phyloP scores from a whole-genome alignment of 2,113 vertebrate genomes.

The Tyrannus savana region DNA sequence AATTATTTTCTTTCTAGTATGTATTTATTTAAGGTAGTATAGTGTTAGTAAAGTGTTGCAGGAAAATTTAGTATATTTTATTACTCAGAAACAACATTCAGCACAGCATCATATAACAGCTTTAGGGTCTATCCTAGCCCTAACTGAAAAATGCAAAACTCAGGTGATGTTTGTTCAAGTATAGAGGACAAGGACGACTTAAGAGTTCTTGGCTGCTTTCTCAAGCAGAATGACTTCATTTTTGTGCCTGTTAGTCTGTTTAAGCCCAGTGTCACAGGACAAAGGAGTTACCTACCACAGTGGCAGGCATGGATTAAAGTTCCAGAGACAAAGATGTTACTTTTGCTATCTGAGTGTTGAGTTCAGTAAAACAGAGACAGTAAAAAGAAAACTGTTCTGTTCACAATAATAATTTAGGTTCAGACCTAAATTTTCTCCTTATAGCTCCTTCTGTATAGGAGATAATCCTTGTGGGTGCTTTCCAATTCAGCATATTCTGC shows the following conservation, averaged over 20 bases:
- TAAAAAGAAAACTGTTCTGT: neutral
- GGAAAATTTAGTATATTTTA: neutral
- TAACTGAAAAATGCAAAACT: neutral
- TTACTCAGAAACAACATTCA: neutral
- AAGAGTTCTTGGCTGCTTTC: neutral
- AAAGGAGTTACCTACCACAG: neutral
- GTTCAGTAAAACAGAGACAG: neutral
- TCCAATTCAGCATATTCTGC: neutral
- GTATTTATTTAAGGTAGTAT: neutral
- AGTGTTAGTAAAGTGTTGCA: neutral
- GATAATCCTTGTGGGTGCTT: neutral
- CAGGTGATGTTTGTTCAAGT: neutral
- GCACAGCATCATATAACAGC: neutral
- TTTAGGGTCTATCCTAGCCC: neutral
- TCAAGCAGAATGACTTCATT: neutral
- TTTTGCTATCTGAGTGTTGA: neutral
- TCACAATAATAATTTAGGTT: too few relatives aligned
- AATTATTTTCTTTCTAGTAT: neutral
- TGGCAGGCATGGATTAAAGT: neutral
- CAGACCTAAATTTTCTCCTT: neutral
- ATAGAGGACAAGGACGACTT: neutral
- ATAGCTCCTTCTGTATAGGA: neutral
- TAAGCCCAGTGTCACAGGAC: neutral
- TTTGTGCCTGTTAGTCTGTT: neutral
- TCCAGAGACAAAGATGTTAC: neutral